Base-by-base conservation (phyloP, 2,797 vertebrate genomes). In the Sebastes vulpes region DNA sequence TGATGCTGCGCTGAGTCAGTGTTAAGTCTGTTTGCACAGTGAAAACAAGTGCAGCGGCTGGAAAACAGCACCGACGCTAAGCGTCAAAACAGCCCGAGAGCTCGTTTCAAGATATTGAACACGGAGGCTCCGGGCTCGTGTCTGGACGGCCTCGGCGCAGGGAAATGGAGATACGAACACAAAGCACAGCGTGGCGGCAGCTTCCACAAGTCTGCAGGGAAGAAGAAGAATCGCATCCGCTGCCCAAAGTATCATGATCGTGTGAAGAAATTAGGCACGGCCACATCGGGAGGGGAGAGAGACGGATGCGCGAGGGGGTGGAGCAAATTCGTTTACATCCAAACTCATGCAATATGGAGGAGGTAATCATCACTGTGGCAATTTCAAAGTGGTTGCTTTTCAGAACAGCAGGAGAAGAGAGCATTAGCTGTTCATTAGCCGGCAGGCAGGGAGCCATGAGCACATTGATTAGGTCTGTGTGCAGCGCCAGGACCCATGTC, bases 351-450 rank as follows among this genome's bases (percentile, higher is more conserved):
- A 94, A 92, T 89, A 92, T 91, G 82, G 78, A 92, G 68, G 80
- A 92, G 82, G 83, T 85, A 86, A 90, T 91, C 81, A 81, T 89
- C 71, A 56, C 82, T 32, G 68, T 75, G 83, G 75, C 82, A 72
- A 53, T 84, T 86, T 86, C 64, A 86, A 86, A 82, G 80, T 65
- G 71, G 78, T 46, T 70, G 80, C 74, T 83, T 81, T 85, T 74
- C 73, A 3, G 75, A 78, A 42, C 77, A 82, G 81, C n/a, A 3
- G 74, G 71, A 76, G 71, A 83, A 68, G 54, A 74, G 75, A 48
- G 53, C 87, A 90, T 91, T 91, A 92, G 83, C 72, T 86, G 84
- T 89, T 89, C 81, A 90, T 94, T 93, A 92, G 84, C 79, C 75
- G 31, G 77, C 81, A 85, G 89, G 79, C 87, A 83, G 85, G 79